A percentile compares a stretch with the other conserved stretches of the same genome.
Conservation (phyloP, 2,113 vertebrate genomes). For the Vicugna pacos region DNA sequence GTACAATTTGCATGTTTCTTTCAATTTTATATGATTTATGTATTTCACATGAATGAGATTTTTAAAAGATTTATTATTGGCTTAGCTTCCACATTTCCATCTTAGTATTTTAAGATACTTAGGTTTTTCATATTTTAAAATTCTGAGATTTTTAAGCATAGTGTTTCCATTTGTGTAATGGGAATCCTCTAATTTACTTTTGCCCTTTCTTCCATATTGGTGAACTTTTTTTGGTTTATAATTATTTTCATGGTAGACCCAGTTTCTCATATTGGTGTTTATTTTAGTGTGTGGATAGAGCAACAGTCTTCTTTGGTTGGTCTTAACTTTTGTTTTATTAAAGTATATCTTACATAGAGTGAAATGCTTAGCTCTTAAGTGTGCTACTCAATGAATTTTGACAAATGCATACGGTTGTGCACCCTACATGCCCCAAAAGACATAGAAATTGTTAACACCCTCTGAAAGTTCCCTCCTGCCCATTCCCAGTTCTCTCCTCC, state of each 20-base stretch:
- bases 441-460: background rate
- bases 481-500: background rate
- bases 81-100: background rate
- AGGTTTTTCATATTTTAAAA: too few species aligned
- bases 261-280: background rate
- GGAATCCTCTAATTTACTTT: slow-evolving; percentile 14
- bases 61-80: background rate
- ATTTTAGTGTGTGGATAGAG: background rate
- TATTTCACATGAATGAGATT: background rate
- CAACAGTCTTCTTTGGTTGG: background rate
- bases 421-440: background rate
- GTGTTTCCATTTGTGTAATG: background rate
- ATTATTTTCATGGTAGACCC: background rate
- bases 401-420: background rate
- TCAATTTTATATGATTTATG: background rate
- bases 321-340: slow-evolving; percentile 21
- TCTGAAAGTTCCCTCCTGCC: background rate
- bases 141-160: background rate
- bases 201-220: background rate
- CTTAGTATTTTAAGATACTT: background rate
- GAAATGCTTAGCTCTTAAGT: background rate
- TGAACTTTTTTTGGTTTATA: background rate
- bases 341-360: background rate
- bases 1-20: background rate
- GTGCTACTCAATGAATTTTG: background rate